Base-by-base conservation (phyloP, 2,888 invertebrate genomes). In the Drosophila mettleri region DNA sequence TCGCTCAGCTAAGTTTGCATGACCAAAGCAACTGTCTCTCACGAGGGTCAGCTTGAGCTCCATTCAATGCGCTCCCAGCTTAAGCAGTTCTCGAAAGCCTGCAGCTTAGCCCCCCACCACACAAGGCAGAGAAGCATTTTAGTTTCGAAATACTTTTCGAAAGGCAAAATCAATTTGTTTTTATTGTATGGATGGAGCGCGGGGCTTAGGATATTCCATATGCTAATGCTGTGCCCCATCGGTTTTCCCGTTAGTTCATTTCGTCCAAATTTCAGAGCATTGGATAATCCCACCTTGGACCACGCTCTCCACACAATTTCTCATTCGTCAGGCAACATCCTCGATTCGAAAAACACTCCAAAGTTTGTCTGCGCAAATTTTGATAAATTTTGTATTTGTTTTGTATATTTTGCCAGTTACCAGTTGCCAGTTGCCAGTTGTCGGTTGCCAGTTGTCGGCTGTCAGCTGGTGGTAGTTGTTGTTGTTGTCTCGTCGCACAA, bases 401-500 rank as follows among this genome's bases (percentile, higher is more conserved):
- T 70, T 64, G 69, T 71, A 59, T 74, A 58, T 69, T 60, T 74
- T 41, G 29, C 27, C 22, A 48, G 29, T 46, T 63, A 52, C 9
- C 48, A 29, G 58, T 45, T 67, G 52, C 54, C 63, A 70, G 58
- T 39, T 39, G 55, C 20, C 41, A 12, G 34, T 18, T 68, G 61
- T 41, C 58, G 45, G 54, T 64, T 58, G 52, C 18, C 18, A 22
- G 49, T 22, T 54, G 46, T 45, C 43, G 58, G 58, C 36, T 57
- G 34, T 43, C 29, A 31, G 33, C 29, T 64, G 69, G 33, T 48
- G 57, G 59, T 51, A 61, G 49, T 51, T 69, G 54, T 20, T 60
- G 61, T 54, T 60, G 68, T 69, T 72, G 66, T 59, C n/a, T 82
- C 64, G 70, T 72, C 69, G 72, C 76, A 78, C 86, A 86, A 83